Evolutionary conservation across 2,888 invertebrate genomes (phyloP).

Genomic region (Pseudeuparius sepicola): DNA sequence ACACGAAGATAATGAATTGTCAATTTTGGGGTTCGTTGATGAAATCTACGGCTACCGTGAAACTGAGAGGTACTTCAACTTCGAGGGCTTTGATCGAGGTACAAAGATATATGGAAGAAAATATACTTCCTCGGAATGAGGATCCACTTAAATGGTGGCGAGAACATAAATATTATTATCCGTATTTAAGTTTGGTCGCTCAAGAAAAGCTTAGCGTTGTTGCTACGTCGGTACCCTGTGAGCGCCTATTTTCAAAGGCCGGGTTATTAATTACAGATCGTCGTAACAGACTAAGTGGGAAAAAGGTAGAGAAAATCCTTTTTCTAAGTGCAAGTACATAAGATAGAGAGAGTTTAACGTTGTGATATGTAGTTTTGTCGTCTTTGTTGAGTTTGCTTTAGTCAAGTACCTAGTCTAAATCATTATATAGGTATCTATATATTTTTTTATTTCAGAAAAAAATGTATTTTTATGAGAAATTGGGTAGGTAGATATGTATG

Average conservation of each 20-base stretch:
- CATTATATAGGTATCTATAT: no score
- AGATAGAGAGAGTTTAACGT: no score
- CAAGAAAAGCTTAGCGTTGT: constrained; percentile 14
- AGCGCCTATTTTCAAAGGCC: constrained; percentile 17
- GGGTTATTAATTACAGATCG: constrained; percentile 4
- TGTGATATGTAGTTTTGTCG: no score
- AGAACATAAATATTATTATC: constrained; percentile 14
- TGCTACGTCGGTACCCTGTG: constrained; percentile 19
- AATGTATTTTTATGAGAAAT: no score
- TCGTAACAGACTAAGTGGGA: not conserved
- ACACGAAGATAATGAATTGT: constrained; percentile 6
- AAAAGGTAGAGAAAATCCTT: constrained; percentile 3
- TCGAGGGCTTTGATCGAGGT: constrained; percentile 17
- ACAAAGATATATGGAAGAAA: constrained; percentile 15
- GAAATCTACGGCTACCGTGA: no score
- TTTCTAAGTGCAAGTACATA: constrained; percentile 7
- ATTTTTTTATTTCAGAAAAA: no score
- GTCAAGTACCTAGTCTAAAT: no score
- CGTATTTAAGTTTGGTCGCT: constrained; percentile 14
- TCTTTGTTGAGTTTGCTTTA: no score
- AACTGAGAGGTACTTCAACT: constrained; percentile 4
- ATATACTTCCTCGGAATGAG: constrained; percentile 9
- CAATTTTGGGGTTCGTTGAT: constrained; percentile 6
- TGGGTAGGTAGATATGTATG: no score
- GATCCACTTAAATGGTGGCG: constrained; percentile 18